Base-by-base conservation (phyloP, 2,113 vertebrate species). In the Nannobrachium achirus region DNA sequence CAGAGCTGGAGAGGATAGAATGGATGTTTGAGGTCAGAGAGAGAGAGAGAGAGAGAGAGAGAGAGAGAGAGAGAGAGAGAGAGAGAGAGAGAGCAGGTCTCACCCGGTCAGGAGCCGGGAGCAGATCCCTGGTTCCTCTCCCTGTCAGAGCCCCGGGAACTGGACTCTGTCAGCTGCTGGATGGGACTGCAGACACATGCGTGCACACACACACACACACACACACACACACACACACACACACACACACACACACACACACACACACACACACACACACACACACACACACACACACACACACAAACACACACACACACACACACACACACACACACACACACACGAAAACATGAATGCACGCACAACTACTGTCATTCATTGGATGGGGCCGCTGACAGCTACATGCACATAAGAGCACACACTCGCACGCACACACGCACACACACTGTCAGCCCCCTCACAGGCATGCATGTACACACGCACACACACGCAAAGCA, bases 51-150 rank as follows among this genome's bases (percentile, higher is more conserved):
- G 14, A 41, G 52, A 53, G 38, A 81, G 25, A 33, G 25, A 33
- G 25, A 33, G 25, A 33, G 25, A 33, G 25, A 33, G 25, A 33
- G 25, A 33, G 58, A 40, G 55, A 48, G 58, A 62, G 4, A 10
- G 63, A 69, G 14, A 41, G 52, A 53, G 38, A 86, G 46, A 85
- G 81, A 81, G 73, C 86, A 88, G 85, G 63, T 71, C 68, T 73
- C 76, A 33, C 51, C 56, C 41, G 49, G 74, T 65, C 68, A 14
- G 56, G 78, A 83, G 71, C 73, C 51, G 49, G 67, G 83, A 86
- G 79, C 73, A 74, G 15, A 56, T 84, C 82, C 63, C 61, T 63
- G 73, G 83, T 87, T 89, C 83, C 82, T 84, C 73, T 75, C 80
- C 4, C 73, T 83, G 89, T 89, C 88, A 86, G 78, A 76, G 76